Evolutionary conservation across 1,140 invertebrate genomes (phyloP).

Genomic region (Saxidomus purpurata): DNA sequence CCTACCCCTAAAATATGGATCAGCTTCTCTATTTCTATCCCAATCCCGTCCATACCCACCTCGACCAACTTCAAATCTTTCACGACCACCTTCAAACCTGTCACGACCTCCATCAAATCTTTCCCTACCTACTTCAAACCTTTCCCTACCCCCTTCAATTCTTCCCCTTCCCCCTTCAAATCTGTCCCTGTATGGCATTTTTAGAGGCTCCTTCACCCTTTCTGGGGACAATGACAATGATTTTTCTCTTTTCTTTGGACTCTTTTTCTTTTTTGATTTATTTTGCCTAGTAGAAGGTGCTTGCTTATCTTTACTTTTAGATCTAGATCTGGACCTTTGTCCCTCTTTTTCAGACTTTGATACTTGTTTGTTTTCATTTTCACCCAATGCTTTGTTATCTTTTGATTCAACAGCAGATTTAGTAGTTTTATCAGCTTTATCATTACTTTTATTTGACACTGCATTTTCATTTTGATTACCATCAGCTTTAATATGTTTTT

Average conservation of each 20-base stretch:
- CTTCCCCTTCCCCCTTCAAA: not conserved
- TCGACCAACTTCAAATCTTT: constrained; percentile 18
- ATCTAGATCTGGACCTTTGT: constrained; percentile 19
- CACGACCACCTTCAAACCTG: not conserved
- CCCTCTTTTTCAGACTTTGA: constrained; percentile 5
- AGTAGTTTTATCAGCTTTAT: not conserved
- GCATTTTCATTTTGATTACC: constrained; percentile 34
- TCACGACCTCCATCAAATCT: too few relatives aligned
- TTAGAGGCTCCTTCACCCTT: constrained; percentile 52
- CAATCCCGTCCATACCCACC: constrained; percentile 19
- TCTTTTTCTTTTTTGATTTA: constrained; percentile 31
- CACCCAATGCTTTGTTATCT: not conserved
- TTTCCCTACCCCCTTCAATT: constrained; percentile 1
- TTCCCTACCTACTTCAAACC: not conserved
- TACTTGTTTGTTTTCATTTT: constrained; percentile 21
- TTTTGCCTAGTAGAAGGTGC: not conserved
- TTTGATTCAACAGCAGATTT: constrained; percentile 20
- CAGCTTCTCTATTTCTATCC: constrained; percentile 10
- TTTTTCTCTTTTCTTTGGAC: constrained; percentile 35
- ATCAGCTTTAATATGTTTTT: constrained; percentile 20
- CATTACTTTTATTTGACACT: not conserved
- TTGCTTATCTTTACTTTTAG: constrained; percentile 43
- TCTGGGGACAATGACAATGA: constrained; percentile 44
- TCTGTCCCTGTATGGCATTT: constrained; percentile 7
- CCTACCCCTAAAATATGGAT: constrained; percentile 26